These are phyloP conservation scores for Vespertilio murinus DNA, from an alignment of 2,797 vertebrate species.

Conservation along the genomic window DNA sequence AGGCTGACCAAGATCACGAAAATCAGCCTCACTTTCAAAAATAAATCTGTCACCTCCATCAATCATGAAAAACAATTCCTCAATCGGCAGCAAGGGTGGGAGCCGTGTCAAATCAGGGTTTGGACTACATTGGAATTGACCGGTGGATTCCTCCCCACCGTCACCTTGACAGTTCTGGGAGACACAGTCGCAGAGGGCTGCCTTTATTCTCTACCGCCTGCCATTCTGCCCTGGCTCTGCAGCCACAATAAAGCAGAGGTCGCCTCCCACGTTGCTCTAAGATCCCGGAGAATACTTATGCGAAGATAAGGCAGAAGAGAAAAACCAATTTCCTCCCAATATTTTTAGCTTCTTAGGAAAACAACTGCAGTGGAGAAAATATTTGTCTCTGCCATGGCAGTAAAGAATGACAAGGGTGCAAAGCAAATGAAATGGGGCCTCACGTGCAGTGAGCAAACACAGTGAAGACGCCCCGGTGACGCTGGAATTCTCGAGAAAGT, in stretches of 20 bases:
- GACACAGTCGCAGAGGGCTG: not conserved
- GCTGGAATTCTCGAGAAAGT: not conserved
- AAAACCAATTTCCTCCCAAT: conserved; percentile 60
- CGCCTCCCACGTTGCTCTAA: not conserved
- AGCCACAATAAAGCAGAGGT: conserved; percentile 25
- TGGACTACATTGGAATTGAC: conserved; percentile 49
- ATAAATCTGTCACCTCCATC: conserved; percentile 36
- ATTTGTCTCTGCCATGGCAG: conserved; percentile 69
- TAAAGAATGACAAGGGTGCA: conserved; percentile 59
- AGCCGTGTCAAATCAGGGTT: not conserved
- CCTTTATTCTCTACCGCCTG: not conserved
- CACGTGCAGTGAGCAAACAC: not conserved
- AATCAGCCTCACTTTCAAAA: conserved; percentile 43
- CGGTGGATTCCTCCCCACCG: not conserved
- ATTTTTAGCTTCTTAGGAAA: conserved; percentile 70
- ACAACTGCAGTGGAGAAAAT: conserved; percentile 71
- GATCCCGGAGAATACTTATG: conserved; percentile 51
- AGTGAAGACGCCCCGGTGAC: not conserved
- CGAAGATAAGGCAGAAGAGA: conserved; percentile 63
- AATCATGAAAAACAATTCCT: conserved; percentile 41
- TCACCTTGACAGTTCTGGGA: not conserved
- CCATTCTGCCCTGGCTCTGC: not conserved
- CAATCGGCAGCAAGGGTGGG: not conserved
- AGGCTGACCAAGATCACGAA: conserved; percentile 6
- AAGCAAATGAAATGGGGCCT: conserved; percentile 38